phyloP scores from a whole-genome alignment of 2,113 vertebrate species.

The Microcebus ravelobensis region DNA sequence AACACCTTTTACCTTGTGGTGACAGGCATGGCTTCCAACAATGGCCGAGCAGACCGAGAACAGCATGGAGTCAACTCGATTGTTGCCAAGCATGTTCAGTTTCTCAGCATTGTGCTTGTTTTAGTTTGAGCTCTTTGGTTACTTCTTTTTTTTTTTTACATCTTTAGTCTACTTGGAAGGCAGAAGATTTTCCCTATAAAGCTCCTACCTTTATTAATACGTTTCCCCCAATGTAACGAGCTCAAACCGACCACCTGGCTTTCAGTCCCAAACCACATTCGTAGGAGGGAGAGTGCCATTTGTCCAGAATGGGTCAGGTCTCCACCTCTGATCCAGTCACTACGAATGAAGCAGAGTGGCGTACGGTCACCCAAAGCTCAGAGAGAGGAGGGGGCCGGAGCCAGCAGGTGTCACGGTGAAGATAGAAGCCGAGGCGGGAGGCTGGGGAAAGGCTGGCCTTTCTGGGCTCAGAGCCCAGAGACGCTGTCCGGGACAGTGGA shows the following conservation, averaged over 20 bases:
- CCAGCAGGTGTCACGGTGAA: neutral
- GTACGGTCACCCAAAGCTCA: neutral
- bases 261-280: neutral
- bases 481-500: neutral
- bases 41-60: neutral
- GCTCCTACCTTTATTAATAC: neutral
- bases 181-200: neutral
- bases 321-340: neutral
- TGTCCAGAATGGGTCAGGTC: neutral
- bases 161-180: neutral
- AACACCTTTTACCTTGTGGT: neutral
- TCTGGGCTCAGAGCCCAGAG: neutral
- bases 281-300: neutral
- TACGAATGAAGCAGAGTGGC: neutral
- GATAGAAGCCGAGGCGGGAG: neutral
- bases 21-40: neutral
- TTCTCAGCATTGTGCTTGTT: neutral
- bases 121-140: conserved; percentile 11
- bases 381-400: neutral
- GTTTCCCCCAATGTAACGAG: neutral
- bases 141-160: neutral
- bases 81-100: neutral
- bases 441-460: neutral
- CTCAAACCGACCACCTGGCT: neutral
- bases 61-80: neutral